These are phyloP conservation scores for Gymnogyps californianus DNA, from an alignment of 2,113 vertebrate genomes.

Conservation along the genomic window DNA sequence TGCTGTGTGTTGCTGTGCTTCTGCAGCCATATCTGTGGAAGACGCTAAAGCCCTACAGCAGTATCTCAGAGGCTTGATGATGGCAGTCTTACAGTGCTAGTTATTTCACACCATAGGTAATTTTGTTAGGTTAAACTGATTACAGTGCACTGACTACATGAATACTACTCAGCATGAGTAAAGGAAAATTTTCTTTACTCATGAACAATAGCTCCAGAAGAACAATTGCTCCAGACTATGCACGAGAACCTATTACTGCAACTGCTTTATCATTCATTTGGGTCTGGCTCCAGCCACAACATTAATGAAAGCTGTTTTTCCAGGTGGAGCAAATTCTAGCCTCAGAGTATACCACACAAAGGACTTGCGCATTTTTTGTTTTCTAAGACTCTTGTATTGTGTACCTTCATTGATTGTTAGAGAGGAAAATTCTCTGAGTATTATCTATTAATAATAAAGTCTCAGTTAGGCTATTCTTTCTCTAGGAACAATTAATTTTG, in stretches of 20 bases:
- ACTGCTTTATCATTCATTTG: conserved; percentile 43
- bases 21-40: neutral
- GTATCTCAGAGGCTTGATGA: neutral
- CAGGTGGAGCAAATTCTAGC: neutral
- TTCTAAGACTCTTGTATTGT: neutral
- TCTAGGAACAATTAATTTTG: neutral
- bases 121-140: neutral
- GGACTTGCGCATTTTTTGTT: neutral
- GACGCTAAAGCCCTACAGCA: rapidly evolving
- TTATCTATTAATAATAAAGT: neutral
- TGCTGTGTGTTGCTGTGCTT: neutral
- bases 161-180: neutral
- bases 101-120: neutral
- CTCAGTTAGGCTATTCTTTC: neutral
- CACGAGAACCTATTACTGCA: neutral
- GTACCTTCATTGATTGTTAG: neutral
- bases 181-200: neutral
- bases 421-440: neutral
- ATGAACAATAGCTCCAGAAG: neutral
- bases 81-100: neutral
- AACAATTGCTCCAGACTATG: conserved; percentile 23
- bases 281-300: conserved; percentile 11
- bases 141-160: neutral
- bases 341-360: neutral
- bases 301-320: conserved; percentile 48